Evolutionary conservation across 2,888 invertebrate species (phyloP).

Genomic region (Sphinx pinastri): DNA sequence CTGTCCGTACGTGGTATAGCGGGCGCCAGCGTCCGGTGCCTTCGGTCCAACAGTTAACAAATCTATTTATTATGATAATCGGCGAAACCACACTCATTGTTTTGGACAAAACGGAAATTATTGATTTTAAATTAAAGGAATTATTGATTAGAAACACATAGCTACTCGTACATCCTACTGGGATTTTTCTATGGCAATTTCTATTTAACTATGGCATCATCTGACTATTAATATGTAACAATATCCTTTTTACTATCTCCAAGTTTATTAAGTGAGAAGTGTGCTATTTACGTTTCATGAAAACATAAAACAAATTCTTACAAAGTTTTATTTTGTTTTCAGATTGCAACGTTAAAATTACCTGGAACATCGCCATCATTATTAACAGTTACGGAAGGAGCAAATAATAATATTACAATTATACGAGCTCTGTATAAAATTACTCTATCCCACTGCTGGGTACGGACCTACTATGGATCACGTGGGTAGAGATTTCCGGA

Average conservation of each 20-base stretch:
- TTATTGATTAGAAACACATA: conserved; percentile 38
- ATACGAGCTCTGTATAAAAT: no score
- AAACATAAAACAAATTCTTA: no score
- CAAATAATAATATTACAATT: no score
- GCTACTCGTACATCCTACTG: conserved; percentile 25
- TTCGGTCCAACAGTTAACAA: conserved; percentile 58
- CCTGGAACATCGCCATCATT: no score
- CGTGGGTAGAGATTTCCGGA: not conserved
- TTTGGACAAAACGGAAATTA: conserved; percentile 62
- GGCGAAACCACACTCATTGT: conserved; percentile 49
- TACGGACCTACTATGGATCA: not conserved
- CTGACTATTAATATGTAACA: not conserved
- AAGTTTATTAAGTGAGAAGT: no score
- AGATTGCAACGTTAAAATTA: no score
- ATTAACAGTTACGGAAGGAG: no score
- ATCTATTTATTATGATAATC: conserved; percentile 76
- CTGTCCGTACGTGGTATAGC: conserved; percentile 42
- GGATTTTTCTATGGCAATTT: no score
- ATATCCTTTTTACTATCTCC: not conserved
- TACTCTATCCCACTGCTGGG: not conserved
- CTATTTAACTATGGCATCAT: not conserved
- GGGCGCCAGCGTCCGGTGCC: conserved; percentile 58
- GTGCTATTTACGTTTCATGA: no score
- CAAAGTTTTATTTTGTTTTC: no score
- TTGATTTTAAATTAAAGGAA: conserved; percentile 45